Evolutionary conservation across 2,797 vertebrate genomes (phyloP).

Genomic region (Tapirus indicus): DNA sequence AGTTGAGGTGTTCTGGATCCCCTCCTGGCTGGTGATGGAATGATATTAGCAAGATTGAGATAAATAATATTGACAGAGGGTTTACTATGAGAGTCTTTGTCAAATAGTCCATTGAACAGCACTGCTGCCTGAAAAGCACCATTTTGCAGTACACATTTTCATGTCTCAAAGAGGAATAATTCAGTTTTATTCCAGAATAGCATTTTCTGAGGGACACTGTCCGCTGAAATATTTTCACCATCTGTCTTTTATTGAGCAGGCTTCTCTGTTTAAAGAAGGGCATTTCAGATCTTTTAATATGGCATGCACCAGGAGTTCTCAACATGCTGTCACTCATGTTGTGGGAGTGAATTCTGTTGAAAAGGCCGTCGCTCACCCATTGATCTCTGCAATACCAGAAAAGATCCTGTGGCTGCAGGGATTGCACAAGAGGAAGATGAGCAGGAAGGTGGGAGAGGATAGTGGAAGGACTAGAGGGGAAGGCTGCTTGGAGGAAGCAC

Average conservation of each 20-base stretch:
- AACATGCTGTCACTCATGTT: neutral
- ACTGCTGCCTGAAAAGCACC: neutral
- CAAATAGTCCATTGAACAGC: neutral
- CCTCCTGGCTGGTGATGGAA: conserved; percentile 16
- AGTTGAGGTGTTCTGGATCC: neutral
- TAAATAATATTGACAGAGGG: neutral
- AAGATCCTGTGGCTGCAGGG: neutral
- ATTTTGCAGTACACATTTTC: neutral
- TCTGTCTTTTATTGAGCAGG: neutral
- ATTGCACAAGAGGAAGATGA: neutral
- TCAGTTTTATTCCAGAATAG: conserved; percentile 16
- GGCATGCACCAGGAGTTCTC: neutral
- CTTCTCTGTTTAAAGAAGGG: neutral
- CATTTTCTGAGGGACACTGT: neutral
- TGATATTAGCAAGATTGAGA: neutral
- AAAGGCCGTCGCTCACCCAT: neutral
- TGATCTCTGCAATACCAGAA: neutral
- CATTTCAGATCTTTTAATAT: neutral
- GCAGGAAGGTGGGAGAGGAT: neutral
- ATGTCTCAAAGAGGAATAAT: neutral
- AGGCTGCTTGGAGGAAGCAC: neutral
- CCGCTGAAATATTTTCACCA: neutral
- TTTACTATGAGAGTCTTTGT: neutral
- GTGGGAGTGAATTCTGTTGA: neutral
- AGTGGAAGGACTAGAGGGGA: neutral